phyloP scores from a whole-genome alignment of 2,888 invertebrate species.

The Cerceris ruficornis region DNA sequence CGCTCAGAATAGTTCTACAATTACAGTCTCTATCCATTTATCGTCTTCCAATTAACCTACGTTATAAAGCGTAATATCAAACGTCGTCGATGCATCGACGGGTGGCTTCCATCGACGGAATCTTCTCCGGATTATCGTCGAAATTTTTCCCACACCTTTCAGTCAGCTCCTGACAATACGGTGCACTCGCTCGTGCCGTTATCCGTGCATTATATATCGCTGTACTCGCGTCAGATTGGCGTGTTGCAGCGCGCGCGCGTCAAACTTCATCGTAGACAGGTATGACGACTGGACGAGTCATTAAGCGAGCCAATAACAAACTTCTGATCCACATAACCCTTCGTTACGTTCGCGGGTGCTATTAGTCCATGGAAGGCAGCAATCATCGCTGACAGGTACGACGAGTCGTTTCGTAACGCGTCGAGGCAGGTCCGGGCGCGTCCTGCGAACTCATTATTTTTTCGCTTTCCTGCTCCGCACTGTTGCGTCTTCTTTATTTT shows the following conservation, averaged over 20 bases:
- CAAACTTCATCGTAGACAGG: constrained; percentile 45
- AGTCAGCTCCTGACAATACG: neutral
- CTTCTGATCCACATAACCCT: constrained; percentile 66
- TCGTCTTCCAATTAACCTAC: neutral
- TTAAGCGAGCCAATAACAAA: constrained; percentile 69
- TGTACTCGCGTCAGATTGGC: constrained; percentile 34
- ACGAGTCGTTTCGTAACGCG: constrained; percentile 57
- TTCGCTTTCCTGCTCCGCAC: constrained; percentile 18
- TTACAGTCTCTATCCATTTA: neutral
- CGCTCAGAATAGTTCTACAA: neutral
- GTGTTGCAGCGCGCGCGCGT: constrained; percentile 16
- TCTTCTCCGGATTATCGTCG: too few relatives aligned
- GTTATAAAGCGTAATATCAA: too few relatives aligned
- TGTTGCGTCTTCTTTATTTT: neutral
- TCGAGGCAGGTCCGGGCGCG: constrained; percentile 22
- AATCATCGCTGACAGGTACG: constrained; percentile 58
- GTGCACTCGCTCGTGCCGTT: constrained; percentile 8
- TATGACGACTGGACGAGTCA: constrained; percentile 61
- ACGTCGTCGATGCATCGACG: too few relatives aligned
- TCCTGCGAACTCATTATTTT: constrained; percentile 60
- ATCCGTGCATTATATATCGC: constrained; percentile 37
- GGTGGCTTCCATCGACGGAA: too few relatives aligned
- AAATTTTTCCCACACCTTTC: neutral
- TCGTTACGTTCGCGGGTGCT: constrained; percentile 61
- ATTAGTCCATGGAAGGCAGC: constrained; percentile 59